Conservation (phyloP, 1,140 invertebrate genomes). For the Penaeus chinensis region DNA sequence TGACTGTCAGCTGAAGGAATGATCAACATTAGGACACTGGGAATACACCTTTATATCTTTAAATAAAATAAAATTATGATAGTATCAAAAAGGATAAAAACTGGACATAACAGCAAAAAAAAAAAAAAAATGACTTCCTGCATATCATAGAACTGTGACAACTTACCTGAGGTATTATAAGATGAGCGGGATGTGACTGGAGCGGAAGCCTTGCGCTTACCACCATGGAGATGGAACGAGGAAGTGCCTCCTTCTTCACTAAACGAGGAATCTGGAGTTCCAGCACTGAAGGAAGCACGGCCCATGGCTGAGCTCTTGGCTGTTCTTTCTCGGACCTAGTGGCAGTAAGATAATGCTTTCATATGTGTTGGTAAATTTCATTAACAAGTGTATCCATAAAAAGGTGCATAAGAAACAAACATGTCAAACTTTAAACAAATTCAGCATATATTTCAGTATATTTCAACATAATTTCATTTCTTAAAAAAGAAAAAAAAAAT, state of each 20-base stretch:
- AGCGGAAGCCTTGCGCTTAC: slow-evolving; percentile 66
- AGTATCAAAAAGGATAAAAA: slow-evolving; percentile 45
- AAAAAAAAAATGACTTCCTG: background rate
- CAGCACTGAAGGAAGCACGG: slow-evolving; percentile 64
- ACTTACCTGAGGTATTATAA: slow-evolving; percentile 48
- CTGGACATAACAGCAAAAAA: slow-evolving; percentile 29
- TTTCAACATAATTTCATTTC: too few relatives aligned
- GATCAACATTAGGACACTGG: slow-evolving; percentile 10
- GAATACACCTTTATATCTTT: slow-evolving; percentile 70
- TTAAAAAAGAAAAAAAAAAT: too few relatives aligned
- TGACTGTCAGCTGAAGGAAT: slow-evolving; percentile 48
- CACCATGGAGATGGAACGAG: slow-evolving; percentile 63
- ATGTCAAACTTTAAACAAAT: too few relatives aligned
- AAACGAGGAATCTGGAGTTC: slow-evolving; percentile 62
- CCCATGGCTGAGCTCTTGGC: slow-evolving; percentile 87
- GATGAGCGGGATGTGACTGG: slow-evolving; percentile 58
- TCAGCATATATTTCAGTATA: too few relatives aligned
- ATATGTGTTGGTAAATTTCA: background rate
- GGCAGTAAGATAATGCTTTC: background rate
- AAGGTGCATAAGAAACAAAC: too few relatives aligned
- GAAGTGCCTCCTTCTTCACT: slow-evolving; percentile 65
- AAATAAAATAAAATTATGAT: background rate
- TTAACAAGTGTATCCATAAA: background rate
- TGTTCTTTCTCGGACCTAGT: slow-evolving; percentile 88
- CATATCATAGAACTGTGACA: background rate